Percentiles rank a stretch among this genome's conserved stretches.
Conservation (phyloP, 2,797 vertebrate genomes). For the Spinibarbus caldwelli region DNA sequence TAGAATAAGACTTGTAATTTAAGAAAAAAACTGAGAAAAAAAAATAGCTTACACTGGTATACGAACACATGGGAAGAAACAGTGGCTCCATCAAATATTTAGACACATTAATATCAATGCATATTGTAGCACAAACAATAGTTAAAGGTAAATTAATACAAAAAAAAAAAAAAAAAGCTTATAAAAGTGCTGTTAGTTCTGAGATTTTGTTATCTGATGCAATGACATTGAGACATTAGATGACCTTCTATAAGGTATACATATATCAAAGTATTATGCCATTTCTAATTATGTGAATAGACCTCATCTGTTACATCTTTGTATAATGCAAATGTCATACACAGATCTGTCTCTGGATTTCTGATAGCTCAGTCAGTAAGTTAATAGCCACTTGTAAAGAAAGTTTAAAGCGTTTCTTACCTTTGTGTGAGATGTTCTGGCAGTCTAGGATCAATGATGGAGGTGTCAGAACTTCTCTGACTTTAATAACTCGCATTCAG, state of each 20-base stretch:
- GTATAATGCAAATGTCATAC: neutral
- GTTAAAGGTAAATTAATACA: neutral
- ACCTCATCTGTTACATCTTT: neutral
- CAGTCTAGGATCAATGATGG: neutral
- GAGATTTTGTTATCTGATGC: neutral
- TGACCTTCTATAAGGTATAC: too few relatives aligned
- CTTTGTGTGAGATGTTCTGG: neutral
- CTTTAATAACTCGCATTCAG: neutral
- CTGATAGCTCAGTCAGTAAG: too few relatives aligned
- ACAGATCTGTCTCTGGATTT: too few relatives aligned
- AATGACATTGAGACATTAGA: neutral
- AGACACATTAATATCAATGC: neutral
- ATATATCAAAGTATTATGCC: too few relatives aligned
- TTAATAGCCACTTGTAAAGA: neutral
- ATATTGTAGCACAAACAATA: too few relatives aligned
- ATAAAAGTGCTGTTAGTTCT: neutral
- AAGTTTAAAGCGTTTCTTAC: too few relatives aligned
- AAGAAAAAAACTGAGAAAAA: neutral
- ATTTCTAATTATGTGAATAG: neutral
- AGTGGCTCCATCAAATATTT: neutral
- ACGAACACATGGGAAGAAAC: neutral
- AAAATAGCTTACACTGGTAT: neutral
- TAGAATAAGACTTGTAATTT: neutral
- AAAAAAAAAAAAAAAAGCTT: neutral
- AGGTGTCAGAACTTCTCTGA: neutral